phyloP scores from a whole-genome alignment of 2,888 invertebrate species.

The Cataglyphis livida region DNA sequence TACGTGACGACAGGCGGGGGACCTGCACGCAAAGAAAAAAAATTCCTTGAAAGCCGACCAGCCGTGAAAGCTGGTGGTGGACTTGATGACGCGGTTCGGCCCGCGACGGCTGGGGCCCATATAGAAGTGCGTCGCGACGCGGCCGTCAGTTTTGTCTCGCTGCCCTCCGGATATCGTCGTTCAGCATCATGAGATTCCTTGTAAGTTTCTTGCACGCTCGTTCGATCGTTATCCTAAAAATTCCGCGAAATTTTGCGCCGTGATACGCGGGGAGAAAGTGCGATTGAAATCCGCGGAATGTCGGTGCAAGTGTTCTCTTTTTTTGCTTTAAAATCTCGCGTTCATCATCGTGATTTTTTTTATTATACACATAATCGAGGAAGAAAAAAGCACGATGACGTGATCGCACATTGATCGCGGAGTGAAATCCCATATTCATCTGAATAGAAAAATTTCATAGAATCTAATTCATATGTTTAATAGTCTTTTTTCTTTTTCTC shows the following conservation, averaged over 20 bases:
- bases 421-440: slow-evolving; percentile 5
- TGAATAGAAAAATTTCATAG: not conserved
- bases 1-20: slow-evolving; percentile 66
- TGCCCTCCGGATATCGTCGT: slow-evolving; percentile 72
- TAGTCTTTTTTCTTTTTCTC: not conserved
- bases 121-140: slow-evolving; percentile 82
- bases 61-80: slow-evolving; percentile 82
- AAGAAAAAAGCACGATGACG: not conserved
- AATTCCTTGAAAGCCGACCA: slow-evolving; percentile 73
- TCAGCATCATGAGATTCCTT: slow-evolving; percentile 79
- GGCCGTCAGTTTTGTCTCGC: slow-evolving; percentile 80
- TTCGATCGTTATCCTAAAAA: not conserved
- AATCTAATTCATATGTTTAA: not conserved
- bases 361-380: not conserved
- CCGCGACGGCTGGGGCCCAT: slow-evolving; percentile 76
- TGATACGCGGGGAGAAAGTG: slow-evolving; percentile 49
- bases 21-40: slow-evolving; percentile 68
- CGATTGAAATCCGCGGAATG: slow-evolving; percentile 15
- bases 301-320: slow-evolving; percentile 22
- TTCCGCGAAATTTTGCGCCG: slow-evolving; percentile 2
- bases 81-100: slow-evolving; percentile 60
- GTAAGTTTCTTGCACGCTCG: slow-evolving; percentile 74
- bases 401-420: not conserved
- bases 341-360: slow-evolving; percentile 26
- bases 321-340: slow-evolving; percentile 43